Percentiles rank a stretch among this genome's conserved stretches.
Evolutionary conservation across 2,888 invertebrate species (phyloP).

Genomic region (Thelaira solivaga): DNA sequence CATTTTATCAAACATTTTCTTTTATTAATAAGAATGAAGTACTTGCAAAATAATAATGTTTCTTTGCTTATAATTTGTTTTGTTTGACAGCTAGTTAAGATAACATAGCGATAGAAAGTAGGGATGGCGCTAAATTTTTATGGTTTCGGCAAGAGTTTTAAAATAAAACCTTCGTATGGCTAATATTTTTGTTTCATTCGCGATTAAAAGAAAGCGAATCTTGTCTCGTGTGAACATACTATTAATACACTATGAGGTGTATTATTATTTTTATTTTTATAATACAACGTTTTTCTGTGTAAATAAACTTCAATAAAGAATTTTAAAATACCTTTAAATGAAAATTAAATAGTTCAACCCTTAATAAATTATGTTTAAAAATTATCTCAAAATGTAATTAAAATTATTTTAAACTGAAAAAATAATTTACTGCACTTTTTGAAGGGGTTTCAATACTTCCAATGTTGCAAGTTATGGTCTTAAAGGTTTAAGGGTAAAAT

Average conservation of each 20-base stretch:
- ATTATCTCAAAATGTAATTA: constrained; percentile 15
- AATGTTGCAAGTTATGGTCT: constrained; percentile 16
- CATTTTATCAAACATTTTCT: too few relatives aligned
- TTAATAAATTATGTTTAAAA: background rate
- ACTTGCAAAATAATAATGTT: too few relatives aligned
- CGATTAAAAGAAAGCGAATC: too few relatives aligned
- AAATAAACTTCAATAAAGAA: background rate
- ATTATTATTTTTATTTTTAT: background rate
- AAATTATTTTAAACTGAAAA: constrained; percentile 10
- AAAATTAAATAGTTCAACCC: background rate
- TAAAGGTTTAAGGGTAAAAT: background rate
- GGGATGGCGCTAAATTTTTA: too few relatives aligned
- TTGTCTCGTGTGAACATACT: too few relatives aligned
- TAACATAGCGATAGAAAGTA: too few relatives aligned
- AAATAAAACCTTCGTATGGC: too few relatives aligned
- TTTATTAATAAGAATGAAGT: too few relatives aligned
- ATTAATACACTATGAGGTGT: too few relatives aligned
- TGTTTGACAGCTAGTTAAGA: background rate
- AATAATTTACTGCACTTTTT: constrained; percentile 51
- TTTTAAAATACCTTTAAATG: background rate
- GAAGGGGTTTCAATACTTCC: background rate
- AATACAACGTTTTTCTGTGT: constrained; percentile 45
- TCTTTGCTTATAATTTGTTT: too few relatives aligned
- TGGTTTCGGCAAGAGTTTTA: too few relatives aligned
- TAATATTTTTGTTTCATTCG: too few relatives aligned